Percentiles rank a stretch among this genome's conserved stretches.
Conservation (phyloP, 1,140 invertebrate species). For the Drosophila watanabei region DNA sequence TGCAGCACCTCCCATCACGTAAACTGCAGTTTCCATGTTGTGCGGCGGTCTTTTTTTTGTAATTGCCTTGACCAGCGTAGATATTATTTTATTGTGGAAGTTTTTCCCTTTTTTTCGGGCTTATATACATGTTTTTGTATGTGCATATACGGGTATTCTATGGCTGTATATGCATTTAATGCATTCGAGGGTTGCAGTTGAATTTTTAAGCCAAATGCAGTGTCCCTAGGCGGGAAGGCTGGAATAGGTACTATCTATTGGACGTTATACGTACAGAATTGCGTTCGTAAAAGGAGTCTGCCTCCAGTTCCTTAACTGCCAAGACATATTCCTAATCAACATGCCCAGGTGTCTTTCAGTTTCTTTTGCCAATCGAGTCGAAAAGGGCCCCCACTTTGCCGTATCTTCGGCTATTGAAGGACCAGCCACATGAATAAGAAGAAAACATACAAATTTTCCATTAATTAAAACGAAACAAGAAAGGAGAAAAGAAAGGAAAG, state of each 20-base stretch:
- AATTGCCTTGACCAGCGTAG: slow-evolving; percentile 75
- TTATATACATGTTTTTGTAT: slow-evolving; percentile 14
- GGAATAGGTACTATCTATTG: slow-evolving; percentile 17
- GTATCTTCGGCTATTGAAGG: slow-evolving; percentile 45
- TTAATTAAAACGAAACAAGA: slow-evolving; percentile 77
- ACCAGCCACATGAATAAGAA: slow-evolving; percentile 62
- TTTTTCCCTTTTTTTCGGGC: slow-evolving; percentile 17
- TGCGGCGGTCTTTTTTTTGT: slow-evolving; percentile 58
- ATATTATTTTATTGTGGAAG: slow-evolving; percentile 48
- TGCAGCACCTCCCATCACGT: slow-evolving; percentile 35
- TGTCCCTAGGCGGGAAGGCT: slow-evolving; percentile 18
- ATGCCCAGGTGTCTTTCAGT: slow-evolving; percentile 51
- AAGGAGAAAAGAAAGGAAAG: slow-evolving; percentile 7
- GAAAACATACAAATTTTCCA: slow-evolving; percentile 73
- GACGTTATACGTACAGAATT: not conserved
- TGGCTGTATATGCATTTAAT: slow-evolving; percentile 61
- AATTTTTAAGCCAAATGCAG: slow-evolving; percentile 31
- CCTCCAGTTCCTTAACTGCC: not conserved
- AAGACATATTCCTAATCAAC: slow-evolving; percentile 45
- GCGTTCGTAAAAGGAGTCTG: not conserved
- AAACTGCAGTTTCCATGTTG: slow-evolving; percentile 43
- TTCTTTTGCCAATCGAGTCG: slow-evolving; percentile 47
- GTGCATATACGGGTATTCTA: slow-evolving; percentile 31
- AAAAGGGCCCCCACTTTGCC: slow-evolving; percentile 10
- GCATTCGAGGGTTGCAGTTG: slow-evolving; percentile 63